These are phyloP conservation scores for Ormyrus labotus DNA, from an alignment of 2,888 invertebrate species.

Conservation along the genomic window DNA sequence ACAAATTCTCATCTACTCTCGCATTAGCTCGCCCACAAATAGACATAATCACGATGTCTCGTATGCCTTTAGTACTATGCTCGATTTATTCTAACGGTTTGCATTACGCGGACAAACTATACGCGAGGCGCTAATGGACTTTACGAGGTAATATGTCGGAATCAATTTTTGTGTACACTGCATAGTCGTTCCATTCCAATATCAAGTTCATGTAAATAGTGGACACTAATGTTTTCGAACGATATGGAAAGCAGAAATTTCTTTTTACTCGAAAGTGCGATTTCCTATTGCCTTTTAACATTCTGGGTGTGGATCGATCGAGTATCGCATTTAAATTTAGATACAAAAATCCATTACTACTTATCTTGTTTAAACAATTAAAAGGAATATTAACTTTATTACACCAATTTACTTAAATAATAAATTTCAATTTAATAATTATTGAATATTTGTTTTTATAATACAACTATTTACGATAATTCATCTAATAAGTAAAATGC, in stretches of 20 bases:
- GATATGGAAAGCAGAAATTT: background rate
- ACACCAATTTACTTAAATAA: too few species aligned
- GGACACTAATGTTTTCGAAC: background rate
- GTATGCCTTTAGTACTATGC: background rate
- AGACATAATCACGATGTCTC: background rate
- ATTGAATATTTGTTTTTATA: too few species aligned
- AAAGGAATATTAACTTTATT: too few species aligned
- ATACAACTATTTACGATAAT: too few species aligned
- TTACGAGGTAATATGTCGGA: slow-evolving; percentile 14
- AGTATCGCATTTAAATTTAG: slow-evolving; percentile 1
- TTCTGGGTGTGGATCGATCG: background rate
- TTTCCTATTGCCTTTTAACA: background rate
- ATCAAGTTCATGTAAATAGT: slow-evolving; percentile 11
- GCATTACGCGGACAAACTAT: too few species aligned
- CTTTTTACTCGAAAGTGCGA: slow-evolving; percentile 1
- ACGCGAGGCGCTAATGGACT: background rate
- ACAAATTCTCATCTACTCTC: slow-evolving; percentile 6
- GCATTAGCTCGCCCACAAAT: background rate
- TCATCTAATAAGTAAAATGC: too few species aligned
- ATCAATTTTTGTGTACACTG: background rate
- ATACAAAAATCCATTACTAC: background rate
- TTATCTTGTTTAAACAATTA: too few species aligned
- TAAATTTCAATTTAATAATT: too few species aligned
- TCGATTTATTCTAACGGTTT: slow-evolving; percentile 23
- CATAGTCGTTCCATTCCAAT: background rate